Conservation (phyloP, 2,888 invertebrate genomes). For the Tenthredo amoena region DNA sequence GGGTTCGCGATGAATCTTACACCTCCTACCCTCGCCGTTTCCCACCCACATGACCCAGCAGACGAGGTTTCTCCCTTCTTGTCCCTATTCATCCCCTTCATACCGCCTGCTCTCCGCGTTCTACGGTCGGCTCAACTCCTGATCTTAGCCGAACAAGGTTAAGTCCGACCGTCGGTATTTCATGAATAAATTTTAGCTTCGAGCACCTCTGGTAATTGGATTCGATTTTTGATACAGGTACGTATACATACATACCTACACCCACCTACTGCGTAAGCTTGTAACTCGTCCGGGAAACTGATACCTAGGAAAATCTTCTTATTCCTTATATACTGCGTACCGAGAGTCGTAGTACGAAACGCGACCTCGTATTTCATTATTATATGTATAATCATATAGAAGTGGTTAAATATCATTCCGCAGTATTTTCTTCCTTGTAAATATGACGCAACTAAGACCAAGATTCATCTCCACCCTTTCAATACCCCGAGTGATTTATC, state of each 20-base stretch:
- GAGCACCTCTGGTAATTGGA: slow-evolving; percentile 49
- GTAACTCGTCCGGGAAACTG: slow-evolving; percentile 4
- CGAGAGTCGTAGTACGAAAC: background rate
- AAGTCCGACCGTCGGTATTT: slow-evolving; percentile 50
- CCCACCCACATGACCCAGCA: slow-evolving; percentile 24
- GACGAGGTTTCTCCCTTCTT: slow-evolving; percentile 22
- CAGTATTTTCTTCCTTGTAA: background rate
- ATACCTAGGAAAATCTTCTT: background rate
- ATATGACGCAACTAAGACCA: background rate
- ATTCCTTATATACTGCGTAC: background rate
- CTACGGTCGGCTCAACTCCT: slow-evolving; percentile 48
- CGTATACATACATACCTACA: too few relatives aligned
- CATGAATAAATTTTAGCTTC: slow-evolving; percentile 52
- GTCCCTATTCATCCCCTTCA: slow-evolving; percentile 22
- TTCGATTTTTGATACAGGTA: slow-evolving; percentile 51
- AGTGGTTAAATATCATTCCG: background rate
- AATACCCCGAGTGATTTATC: slow-evolving; percentile 10
- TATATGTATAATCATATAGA: background rate
- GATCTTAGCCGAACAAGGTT: slow-evolving; percentile 51
- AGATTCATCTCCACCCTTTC: background rate
- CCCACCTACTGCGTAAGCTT: background rate
- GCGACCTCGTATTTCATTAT: background rate
- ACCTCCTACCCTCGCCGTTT: slow-evolving; percentile 5
- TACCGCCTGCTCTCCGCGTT: background rate
- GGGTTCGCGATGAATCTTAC: slow-evolving; percentile 50